Percentiles rank a stretch among this genome's conserved stretches.
Conservation (phyloP, 2,113 vertebrate genomes). For the Rhea americana region DNA sequence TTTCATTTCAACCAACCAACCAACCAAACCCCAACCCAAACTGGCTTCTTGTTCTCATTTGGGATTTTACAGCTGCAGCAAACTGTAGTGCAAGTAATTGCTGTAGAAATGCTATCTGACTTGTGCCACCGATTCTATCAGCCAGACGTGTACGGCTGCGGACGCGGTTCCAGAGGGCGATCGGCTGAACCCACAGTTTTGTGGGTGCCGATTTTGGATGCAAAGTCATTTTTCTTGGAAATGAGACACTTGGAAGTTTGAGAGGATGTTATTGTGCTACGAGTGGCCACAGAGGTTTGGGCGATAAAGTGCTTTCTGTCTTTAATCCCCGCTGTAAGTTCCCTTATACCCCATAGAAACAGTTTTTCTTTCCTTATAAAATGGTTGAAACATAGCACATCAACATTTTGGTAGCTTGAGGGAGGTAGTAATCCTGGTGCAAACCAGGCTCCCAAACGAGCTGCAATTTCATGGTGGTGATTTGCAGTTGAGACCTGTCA, state of each 20-base stretch:
- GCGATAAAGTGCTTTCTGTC: too few relatives aligned
- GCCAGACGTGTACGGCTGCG: rapidly evolving
- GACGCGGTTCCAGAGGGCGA: neutral
- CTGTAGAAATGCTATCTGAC: neutral
- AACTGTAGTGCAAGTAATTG: rapidly evolving
- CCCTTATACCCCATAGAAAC: neutral
- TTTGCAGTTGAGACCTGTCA: neutral
- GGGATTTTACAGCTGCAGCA: neutral
- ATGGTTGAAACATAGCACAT: rapidly evolving
- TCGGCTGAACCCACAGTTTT: rapidly evolving
- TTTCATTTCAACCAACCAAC: neutral
- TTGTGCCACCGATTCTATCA: neutral
- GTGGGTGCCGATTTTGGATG: neutral
- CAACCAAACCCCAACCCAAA: neutral
- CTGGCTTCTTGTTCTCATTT: neutral
- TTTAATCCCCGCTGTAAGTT: too few relatives aligned
- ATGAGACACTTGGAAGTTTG: rapidly evolving
- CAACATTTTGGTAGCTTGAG: rapidly evolving
- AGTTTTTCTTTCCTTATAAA: neutral
- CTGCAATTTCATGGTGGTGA: neutral
- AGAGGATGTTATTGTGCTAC: neutral
- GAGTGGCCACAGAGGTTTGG: neutral
- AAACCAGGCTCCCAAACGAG: neutral
- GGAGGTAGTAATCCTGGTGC: neutral
- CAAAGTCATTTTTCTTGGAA: neutral